Evolutionary conservation across 2,113 vertebrate species (phyloP).

Genomic region (Corynorhinus townsendii): DNA sequence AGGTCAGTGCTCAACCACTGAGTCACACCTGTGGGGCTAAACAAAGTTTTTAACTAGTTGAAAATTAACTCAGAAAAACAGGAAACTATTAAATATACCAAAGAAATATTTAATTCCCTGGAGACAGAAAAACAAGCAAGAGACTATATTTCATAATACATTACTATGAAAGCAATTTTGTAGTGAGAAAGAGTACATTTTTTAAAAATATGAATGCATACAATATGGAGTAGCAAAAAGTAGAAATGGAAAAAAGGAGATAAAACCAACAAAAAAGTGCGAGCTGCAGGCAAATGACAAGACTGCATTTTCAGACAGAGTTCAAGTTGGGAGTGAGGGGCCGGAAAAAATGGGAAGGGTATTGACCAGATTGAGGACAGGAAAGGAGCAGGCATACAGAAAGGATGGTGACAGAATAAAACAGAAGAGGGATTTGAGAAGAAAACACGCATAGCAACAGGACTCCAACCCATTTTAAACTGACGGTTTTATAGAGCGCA

Average conservation of each 20-base stretch:
- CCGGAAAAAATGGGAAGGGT: neutral
- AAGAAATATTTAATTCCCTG: neutral
- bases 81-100: neutral
- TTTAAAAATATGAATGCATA: neutral
- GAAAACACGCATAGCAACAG: neutral
- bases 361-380: neutral
- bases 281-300: neutral
- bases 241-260: neutral
- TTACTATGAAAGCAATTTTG: neutral
- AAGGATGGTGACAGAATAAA: neutral
- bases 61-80: constrained; percentile 31
- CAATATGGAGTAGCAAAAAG: neutral
- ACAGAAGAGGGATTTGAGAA: neutral
- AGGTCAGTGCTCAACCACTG: too few species aligned
- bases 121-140: neutral
- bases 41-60: neutral
- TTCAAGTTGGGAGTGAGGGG: neutral
- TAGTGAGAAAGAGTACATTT: neutral
- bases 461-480: neutral
- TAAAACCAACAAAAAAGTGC: neutral
- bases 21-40: neutral
- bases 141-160: neutral
- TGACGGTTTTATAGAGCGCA: neutral
- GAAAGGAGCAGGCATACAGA: neutral
- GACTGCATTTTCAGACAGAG: constrained; percentile 15